A percentile compares a stretch with the other conserved stretches of the same genome.
These are phyloP conservation scores for Sphecodes monilicornis DNA, from an alignment of 2,888 invertebrate genomes.

Conservation along the genomic window DNA sequence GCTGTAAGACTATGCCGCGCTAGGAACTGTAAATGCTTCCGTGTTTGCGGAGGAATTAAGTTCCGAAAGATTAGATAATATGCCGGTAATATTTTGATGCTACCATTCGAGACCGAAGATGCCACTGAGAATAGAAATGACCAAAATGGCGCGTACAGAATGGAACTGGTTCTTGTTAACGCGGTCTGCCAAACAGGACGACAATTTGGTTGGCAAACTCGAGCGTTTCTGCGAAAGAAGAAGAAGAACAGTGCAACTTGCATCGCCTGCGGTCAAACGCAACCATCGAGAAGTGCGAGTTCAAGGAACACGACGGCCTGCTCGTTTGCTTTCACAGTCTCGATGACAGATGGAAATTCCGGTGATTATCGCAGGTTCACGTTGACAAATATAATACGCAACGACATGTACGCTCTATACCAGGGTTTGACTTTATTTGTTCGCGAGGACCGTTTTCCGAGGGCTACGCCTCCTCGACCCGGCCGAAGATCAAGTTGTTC, in stretches of 20 bases:
- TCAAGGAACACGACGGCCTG: constrained; percentile 56
- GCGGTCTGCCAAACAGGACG: neutral
- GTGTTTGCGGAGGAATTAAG: constrained; percentile 42
- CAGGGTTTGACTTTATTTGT: too few species aligned
- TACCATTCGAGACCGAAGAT: neutral
- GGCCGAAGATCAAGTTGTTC: too few species aligned
- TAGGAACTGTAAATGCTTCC: constrained; percentile 30
- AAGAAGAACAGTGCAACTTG: neutral
- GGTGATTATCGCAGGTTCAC: constrained; percentile 47
- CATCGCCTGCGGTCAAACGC: constrained; percentile 1
- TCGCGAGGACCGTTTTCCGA: too few species aligned
- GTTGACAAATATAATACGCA: neutral
- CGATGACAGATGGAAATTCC: constrained; percentile 61
- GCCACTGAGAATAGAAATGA: neutral
- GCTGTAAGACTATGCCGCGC: constrained; percentile 3
- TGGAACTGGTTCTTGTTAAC: neutral
- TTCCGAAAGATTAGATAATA: constrained; percentile 48
- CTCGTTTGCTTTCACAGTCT: constrained; percentile 72
- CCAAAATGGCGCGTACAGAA: neutral
- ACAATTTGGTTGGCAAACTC: neutral
- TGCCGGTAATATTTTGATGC: neutral
- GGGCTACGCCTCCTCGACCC: too few species aligned
- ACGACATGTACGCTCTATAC: neutral
- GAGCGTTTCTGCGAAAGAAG: neutral
- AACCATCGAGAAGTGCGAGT: constrained; percentile 44